These are phyloP conservation scores for Zeus faber DNA, from an alignment of 2,113 vertebrate genomes.

Conservation along the genomic window DNA sequence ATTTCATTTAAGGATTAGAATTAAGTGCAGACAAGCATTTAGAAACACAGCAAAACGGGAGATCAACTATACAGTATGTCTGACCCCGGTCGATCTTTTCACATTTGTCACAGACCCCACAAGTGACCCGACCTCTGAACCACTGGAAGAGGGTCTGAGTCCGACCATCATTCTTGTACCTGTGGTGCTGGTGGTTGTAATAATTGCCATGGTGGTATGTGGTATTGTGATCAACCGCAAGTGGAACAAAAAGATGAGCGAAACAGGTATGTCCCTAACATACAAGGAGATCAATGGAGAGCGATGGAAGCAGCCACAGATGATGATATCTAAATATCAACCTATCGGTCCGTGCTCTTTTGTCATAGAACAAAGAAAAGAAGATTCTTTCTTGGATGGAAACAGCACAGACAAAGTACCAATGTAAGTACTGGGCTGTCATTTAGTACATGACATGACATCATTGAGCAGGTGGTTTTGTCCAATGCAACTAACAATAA, in stretches of 20 bases:
- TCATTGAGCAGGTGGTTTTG: no score
- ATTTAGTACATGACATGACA: no score
- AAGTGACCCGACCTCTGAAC: fast-evolving
- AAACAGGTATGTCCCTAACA: not conserved
- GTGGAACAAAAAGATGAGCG: slow-evolving; percentile 22
- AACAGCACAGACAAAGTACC: slow-evolving; percentile 63
- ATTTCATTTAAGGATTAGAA: no score
- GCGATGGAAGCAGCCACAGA: no score
- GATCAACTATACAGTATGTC: no score
- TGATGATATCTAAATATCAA: no score
- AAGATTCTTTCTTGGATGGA: slow-evolving; percentile 58
- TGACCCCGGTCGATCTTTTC: no score
- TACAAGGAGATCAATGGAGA: no score
- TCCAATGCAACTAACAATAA: no score
- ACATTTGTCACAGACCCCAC: no score
- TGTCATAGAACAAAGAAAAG: slow-evolving; percentile 40
- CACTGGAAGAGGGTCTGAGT: not conserved
- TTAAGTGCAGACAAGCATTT: no score
- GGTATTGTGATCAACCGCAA: slow-evolving; percentile 38
- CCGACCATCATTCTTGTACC: slow-evolving; percentile 47
- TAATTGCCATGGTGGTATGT: slow-evolving; percentile 36
- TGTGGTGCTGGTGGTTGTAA: slow-evolving; percentile 37
- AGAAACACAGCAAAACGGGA: no score
- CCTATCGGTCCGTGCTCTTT: not conserved
- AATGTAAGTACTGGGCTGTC: slow-evolving; percentile 54